Conservation (phyloP, 1,140 invertebrate genomes). For the Nebria ingens region DNA sequence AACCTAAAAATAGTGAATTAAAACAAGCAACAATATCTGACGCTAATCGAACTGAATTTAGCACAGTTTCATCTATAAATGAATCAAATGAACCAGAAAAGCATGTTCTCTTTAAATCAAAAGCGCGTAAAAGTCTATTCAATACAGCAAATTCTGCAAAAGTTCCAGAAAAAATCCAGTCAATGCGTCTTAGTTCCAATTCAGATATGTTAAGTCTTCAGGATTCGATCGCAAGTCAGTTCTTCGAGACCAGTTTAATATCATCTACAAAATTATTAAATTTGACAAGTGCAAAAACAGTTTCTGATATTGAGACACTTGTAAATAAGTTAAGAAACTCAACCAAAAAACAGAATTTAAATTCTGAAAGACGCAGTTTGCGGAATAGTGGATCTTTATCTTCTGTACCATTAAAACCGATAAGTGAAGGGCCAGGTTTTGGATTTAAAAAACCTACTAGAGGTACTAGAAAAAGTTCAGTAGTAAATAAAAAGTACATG, state of each 20-base stretch:
- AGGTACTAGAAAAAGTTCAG: too few relatives aligned
- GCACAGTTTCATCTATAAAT: not conserved
- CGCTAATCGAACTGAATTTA: too few relatives aligned
- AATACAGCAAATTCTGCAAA: not conserved
- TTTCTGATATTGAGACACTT: not conserved
- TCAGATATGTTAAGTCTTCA: not conserved
- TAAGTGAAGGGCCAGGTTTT: too few relatives aligned
- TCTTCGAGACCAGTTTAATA: not conserved
- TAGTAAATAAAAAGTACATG: too few relatives aligned
- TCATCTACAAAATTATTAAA: conserved; percentile 3
- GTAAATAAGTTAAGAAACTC: not conserved
- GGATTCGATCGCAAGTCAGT: not conserved
- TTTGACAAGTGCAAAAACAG: not conserved
- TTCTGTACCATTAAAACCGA: too few relatives aligned
- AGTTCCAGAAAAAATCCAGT: not conserved
- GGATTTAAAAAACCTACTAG: too few relatives aligned
- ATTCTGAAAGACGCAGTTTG: not conserved
- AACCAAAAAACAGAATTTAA: not conserved
- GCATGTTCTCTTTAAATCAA: not conserved
- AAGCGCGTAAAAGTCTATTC: not conserved
- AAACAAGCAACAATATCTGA: too few relatives aligned
- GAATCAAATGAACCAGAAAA: not conserved
- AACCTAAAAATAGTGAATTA: too few relatives aligned
- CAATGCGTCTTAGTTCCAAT: not conserved
- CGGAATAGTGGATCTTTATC: too few relatives aligned